A percentile compares a stretch with the other conserved stretches of the same genome.
phyloP scores from a whole-genome alignment of 2,888 invertebrate species.

The Sussaba pulchella region DNA sequence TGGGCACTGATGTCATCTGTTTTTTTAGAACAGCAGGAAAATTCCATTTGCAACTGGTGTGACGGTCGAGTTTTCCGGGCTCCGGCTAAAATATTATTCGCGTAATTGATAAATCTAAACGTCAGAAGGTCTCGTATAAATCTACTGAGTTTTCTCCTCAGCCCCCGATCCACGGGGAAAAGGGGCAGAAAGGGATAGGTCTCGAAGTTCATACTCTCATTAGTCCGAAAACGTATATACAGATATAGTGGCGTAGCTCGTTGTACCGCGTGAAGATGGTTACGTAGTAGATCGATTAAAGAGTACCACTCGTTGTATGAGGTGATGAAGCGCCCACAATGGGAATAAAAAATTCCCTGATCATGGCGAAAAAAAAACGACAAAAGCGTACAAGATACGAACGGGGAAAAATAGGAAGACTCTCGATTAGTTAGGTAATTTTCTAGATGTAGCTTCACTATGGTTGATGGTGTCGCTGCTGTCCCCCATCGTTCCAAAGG shows the following conservation, averaged over 20 bases:
- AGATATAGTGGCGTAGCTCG: too few relatives aligned
- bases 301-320: neutral
- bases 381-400: neutral
- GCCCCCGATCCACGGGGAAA: neutral
- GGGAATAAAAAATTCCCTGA: slow-evolving; percentile 2
- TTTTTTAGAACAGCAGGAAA: neutral
- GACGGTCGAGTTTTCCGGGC: too few relatives aligned
- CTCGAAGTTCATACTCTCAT: too few relatives aligned
- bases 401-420: neutral
- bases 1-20: slow-evolving; percentile 1
- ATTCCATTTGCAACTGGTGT: slow-evolving; percentile 48
- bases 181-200: too few relatives aligned
- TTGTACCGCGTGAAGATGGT: too few relatives aligned
- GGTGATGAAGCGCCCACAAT: neutral
- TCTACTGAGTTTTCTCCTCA: neutral
- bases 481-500: slow-evolving; percentile 14
- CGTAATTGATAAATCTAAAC: slow-evolving; percentile 49
- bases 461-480: neutral
- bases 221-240: too few relatives aligned
- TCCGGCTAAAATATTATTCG: neutral
- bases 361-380: neutral
- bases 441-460: slow-evolving; percentile 7
- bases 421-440: slow-evolving; percentile 9
- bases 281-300: too few relatives aligned
- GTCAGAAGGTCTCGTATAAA: slow-evolving; percentile 15